Conservation (phyloP, 1,140 invertebrate genomes). For the Drosophila micromelanica region DNA sequence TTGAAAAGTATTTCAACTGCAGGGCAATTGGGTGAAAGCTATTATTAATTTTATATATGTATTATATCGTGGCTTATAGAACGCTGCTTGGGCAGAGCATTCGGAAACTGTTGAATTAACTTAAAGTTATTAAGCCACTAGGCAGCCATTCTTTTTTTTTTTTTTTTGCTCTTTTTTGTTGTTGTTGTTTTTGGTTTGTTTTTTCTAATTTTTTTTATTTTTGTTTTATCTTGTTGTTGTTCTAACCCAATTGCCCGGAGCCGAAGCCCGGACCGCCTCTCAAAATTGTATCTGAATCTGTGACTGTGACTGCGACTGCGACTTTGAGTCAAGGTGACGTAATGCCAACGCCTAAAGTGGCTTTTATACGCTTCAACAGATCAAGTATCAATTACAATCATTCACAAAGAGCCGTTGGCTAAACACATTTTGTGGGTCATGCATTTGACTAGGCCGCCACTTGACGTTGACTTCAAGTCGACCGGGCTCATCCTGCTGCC, state of each 20-base stretch:
- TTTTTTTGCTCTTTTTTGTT: constrained; percentile 2
- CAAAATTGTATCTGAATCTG: constrained; percentile 33
- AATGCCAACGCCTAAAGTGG: constrained; percentile 78
- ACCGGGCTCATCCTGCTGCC: constrained; percentile 4
- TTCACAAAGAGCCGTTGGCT: constrained; percentile 46
- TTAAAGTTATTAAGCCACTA: not conserved
- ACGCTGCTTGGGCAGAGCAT: constrained; percentile 21
- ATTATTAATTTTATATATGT: not conserved
- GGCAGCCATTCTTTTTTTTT: constrained; percentile 7
- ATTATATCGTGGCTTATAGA: not conserved
- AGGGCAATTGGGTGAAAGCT: not conserved
- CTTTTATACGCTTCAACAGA: constrained; percentile 77
- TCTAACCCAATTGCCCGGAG: constrained; percentile 42
- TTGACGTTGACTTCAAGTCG: constrained; percentile 4
- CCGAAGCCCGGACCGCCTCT: constrained; percentile 21
- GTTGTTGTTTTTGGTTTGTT: constrained; percentile 1
- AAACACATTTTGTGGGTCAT: constrained; percentile 65
- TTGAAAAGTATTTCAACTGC: not conserved
- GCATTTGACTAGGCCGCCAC: constrained; percentile 17
- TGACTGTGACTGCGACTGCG: constrained; percentile 32
- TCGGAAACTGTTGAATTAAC: constrained; percentile 10
- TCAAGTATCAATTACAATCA: constrained; percentile 80
- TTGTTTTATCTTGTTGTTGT: constrained; percentile 21
- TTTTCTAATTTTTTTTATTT: not conserved
- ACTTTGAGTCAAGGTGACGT: constrained; percentile 74